Evolutionary conservation across 2,888 invertebrate species (phyloP), one percentile per base, ranked within the genome.

Genomic region (Tinea trinotella): DNA sequence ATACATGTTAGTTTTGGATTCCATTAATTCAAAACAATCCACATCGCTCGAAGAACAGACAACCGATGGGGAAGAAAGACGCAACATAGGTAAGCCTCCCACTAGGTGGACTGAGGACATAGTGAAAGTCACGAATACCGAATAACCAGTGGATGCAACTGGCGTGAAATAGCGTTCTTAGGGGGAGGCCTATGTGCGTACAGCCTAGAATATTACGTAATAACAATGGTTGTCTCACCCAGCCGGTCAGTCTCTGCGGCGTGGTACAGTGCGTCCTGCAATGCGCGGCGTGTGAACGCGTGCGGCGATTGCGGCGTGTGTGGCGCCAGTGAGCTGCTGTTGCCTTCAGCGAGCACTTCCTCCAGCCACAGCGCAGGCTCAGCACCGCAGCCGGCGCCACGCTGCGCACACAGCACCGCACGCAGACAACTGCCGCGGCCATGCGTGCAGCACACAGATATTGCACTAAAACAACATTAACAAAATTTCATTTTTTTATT

Each of bases 231-330:
- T n/a, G n/a, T n/a, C n/a, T n/a, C n/a, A 92, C 93, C 93, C 63
- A 96, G 84, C 74, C 96, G 93, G 65, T 95, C 95, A 70, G 94
- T 95, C 76, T 97, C 97, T 0, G 96, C 94, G 57, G 95, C 95
- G 69, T 96, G 96, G 70, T 97, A 97, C 94, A 97, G 94, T 17
- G 97, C 96, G 75, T 97, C 96, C 68, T 96, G 95, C 56, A 96
- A 83, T 44, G 93, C 92, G 62, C 95, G 92, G 77, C 96, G 96
- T 61, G 90, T 94, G 66, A 94, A 88, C 35, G 88, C 70, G 2
- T 83, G 76, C 69, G 59, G 67, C 69, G 44, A 71, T 64, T 13
- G 72, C 70, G 61, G 70, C 75, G 58, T 72, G 59, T 60, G 70
- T 62, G 64, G 57, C 61, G 58, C 71, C 73, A 53, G 64, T 70